Evolutionary conservation across 2,888 invertebrate genomes (phyloP).

Genomic region (Schrankia costaestrigalis): DNA sequence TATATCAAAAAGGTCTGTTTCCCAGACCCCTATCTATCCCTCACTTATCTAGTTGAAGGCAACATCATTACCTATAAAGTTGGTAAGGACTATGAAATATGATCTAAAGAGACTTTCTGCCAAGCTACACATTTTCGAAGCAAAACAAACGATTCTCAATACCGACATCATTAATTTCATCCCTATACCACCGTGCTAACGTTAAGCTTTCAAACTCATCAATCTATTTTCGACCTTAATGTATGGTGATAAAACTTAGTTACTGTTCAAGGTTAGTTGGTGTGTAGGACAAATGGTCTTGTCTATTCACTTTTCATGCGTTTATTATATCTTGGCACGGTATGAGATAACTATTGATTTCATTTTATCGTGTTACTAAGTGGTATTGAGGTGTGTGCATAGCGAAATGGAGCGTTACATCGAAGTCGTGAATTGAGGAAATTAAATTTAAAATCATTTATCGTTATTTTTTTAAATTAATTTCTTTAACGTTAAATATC

Average conservation of each 20-base stretch:
- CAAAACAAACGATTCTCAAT: slow-evolving; percentile 66
- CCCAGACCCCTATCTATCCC: too few species aligned
- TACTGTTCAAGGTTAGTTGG: slow-evolving; percentile 20
- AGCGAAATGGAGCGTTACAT: background rate
- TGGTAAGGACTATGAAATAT: slow-evolving; percentile 39
- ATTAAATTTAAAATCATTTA: too few species aligned
- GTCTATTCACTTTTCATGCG: slow-evolving; percentile 66
- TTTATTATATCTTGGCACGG: slow-evolving; percentile 71
- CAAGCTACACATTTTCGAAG: slow-evolving; percentile 46
- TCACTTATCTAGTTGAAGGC: too few species aligned
- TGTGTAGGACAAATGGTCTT: slow-evolving; percentile 55
- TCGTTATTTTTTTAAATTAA: too few species aligned
- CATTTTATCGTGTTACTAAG: slow-evolving; percentile 59
- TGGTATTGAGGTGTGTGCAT: slow-evolving; percentile 41
- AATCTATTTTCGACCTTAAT: slow-evolving; percentile 32
- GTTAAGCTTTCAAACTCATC: slow-evolving; percentile 20
- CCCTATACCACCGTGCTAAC: slow-evolving; percentile 43
- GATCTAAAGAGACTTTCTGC: slow-evolving; percentile 40
- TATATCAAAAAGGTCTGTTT: too few species aligned
- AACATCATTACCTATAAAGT: slow-evolving; percentile 28
- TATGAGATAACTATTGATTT: slow-evolving; percentile 65
- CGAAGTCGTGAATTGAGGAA: too few species aligned
- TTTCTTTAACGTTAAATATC: too few species aligned
- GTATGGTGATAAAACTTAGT: slow-evolving; percentile 25
- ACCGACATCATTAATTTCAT: slow-evolving; percentile 64